A percentile compares a stretch with the other conserved stretches of the same genome.
Evolutionary conservation across 2,888 invertebrate species (phyloP).

Genomic region (Ectobius pallidus): DNA sequence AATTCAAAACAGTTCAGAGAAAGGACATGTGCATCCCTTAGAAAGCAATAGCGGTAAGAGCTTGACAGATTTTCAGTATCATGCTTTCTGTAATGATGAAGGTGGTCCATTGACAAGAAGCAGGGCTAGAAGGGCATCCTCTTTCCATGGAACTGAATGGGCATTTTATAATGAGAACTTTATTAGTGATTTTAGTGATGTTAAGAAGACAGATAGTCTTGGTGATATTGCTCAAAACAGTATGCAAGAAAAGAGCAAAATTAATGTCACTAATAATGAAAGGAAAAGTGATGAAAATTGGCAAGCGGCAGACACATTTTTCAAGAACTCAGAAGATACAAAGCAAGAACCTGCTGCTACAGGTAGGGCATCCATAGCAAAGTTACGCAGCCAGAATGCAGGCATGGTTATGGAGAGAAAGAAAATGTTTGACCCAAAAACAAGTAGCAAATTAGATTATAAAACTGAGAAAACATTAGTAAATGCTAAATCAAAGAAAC

Average conservation of each 20-base stretch:
- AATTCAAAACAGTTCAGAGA: neutral
- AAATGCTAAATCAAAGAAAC: neutral
- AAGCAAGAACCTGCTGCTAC: conserved; percentile 51
- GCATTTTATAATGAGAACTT: neutral
- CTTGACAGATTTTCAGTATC: neutral
- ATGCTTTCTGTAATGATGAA: neutral
- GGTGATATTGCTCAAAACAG: conserved; percentile 3
- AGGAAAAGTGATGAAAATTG: conserved; percentile 46
- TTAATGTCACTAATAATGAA: neutral
- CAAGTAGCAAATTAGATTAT: conserved; percentile 9
- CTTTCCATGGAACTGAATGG: conserved; percentile 42
- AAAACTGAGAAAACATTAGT: neutral
- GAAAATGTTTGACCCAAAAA: conserved; percentile 67
- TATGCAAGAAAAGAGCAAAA: neutral
- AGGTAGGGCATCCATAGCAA: conserved; percentile 74
- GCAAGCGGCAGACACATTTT: conserved; percentile 55
- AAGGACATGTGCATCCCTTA: neutral
- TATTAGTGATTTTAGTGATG: neutral
- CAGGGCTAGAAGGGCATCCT: conserved; percentile 42
- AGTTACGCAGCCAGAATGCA: conserved; percentile 73
- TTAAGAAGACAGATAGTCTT: conserved; percentile 36
- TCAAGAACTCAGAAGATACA: conserved; percentile 47
- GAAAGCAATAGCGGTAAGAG: neutral
- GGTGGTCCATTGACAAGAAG: conserved; percentile 40
- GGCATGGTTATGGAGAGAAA: conserved; percentile 83